Percentiles rank a stretch among this genome's conserved stretches.
Evolutionary conservation across 2,113 vertebrate genomes (phyloP).

Genomic region (Amazona guildingii): DNA sequence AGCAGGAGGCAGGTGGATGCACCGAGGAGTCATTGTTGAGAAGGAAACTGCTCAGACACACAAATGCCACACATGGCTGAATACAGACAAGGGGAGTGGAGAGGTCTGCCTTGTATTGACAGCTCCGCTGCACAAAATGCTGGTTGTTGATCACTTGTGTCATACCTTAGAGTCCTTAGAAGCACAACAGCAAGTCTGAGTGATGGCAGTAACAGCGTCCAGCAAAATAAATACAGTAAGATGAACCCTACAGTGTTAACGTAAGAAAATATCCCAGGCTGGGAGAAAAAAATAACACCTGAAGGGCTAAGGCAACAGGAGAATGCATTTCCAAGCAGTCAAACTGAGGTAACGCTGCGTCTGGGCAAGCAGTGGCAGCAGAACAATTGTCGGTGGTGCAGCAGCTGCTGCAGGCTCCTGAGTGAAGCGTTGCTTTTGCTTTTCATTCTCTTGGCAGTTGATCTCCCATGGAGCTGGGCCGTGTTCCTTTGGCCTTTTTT

Average conservation of each 20-base stretch:
- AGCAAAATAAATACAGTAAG: not conserved
- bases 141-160: not conserved
- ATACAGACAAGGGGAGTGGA: not conserved
- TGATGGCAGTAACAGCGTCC: not conserved
- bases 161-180: not conserved
- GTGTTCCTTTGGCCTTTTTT: not conserved
- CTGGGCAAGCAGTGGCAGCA: not conserved
- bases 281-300: not conserved
- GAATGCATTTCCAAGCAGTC: not conserved
- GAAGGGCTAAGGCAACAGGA: not conserved
- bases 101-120: accelerated
- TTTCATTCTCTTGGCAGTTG: not conserved
- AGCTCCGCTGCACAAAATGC: not conserved
- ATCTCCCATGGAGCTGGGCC: not conserved
- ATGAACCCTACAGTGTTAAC: not conserved
- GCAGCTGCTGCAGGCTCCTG: not conserved
- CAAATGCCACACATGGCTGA: accelerated
- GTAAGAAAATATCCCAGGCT: not conserved
- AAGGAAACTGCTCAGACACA: not conserved
- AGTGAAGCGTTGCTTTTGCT: not conserved
- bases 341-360: not conserved
- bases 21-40: not conserved
- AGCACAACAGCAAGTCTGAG: not conserved
- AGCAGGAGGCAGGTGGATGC: not conserved
- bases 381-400: not conserved